A percentile compares a stretch with the other conserved stretches of the same genome.
Evolutionary conservation across 2,113 vertebrate species (phyloP).

Genomic region (Syrmaticus mikado): DNA sequence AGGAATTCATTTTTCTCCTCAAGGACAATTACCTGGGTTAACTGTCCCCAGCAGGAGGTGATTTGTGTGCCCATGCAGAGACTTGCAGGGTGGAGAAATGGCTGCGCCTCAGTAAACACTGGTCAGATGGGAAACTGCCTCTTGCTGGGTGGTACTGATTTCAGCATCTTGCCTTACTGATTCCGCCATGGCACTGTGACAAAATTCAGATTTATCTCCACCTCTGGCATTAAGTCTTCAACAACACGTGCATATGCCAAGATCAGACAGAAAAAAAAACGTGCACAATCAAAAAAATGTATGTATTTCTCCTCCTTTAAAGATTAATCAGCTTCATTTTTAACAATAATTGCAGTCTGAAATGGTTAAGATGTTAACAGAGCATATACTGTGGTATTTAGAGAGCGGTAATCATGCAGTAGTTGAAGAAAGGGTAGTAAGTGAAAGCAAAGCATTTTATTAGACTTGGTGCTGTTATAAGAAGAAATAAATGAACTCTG

Average conservation of each 20-base stretch:
- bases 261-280: not conserved
- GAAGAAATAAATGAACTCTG: not conserved
- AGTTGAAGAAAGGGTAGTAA: not conserved
- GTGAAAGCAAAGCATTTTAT: not conserved
- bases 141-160: slow-evolving; percentile 39
- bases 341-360: not conserved
- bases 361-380: not conserved
- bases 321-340: not conserved
- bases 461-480: not conserved
- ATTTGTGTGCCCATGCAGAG: not conserved
- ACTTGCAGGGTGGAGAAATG: not conserved
- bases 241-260: not conserved
- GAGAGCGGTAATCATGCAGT: not conserved
- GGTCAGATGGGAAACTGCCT: not conserved
- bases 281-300: not conserved
- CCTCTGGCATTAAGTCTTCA: not conserved
- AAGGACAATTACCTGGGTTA: not conserved
- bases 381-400: not conserved
- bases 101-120: fast-evolving
- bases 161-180: not conserved
- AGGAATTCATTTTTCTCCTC: not conserved
- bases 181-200: not conserved
- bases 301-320: not conserved
- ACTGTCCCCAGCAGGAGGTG: not conserved
- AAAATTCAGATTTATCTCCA: not conserved